Evolutionary conservation across 2,888 invertebrate species (phyloP).

Genomic region (Pilophorus perplexus): DNA sequence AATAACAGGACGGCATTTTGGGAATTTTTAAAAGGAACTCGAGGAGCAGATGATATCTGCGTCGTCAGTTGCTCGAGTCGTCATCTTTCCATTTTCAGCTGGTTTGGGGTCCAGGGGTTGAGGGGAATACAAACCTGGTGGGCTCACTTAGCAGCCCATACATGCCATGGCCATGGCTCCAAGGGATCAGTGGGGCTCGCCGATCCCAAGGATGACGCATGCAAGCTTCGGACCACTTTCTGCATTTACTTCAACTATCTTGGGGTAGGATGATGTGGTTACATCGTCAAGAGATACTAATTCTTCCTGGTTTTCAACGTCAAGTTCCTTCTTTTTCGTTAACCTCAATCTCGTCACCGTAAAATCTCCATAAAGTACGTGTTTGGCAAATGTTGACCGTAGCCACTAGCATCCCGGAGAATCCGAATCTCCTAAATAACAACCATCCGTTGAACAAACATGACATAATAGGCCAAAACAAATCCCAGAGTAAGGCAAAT

Average conservation of each 20-base stretch:
- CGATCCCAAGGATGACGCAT: no score
- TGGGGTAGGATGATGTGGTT: no score
- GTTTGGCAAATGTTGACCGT: not conserved
- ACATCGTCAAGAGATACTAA: no score
- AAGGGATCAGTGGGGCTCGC: no score
- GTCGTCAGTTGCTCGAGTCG: no score
- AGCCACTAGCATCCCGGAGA: not conserved
- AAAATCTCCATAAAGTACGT: not conserved
- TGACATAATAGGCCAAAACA: not conserved
- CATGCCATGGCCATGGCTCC: no score
- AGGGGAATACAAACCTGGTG: no score
- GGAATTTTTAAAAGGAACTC: constrained; percentile 6
- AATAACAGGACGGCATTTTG: constrained; percentile 22
- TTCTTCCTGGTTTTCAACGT: no score
- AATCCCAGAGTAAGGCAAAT: not conserved
- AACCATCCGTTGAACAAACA: not conserved
- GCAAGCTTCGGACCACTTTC: no score
- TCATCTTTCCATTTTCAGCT: constrained; percentile 10
- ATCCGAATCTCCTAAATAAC: not conserved
- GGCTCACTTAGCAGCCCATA: no score
- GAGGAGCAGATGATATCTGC: not conserved
- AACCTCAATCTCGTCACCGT: not conserved
- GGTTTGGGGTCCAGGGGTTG: no score
- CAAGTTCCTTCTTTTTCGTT: not conserved
- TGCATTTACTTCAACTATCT: no score